Conservation (phyloP, 2,888 invertebrate genomes). For the Plusia festucae region DNA sequence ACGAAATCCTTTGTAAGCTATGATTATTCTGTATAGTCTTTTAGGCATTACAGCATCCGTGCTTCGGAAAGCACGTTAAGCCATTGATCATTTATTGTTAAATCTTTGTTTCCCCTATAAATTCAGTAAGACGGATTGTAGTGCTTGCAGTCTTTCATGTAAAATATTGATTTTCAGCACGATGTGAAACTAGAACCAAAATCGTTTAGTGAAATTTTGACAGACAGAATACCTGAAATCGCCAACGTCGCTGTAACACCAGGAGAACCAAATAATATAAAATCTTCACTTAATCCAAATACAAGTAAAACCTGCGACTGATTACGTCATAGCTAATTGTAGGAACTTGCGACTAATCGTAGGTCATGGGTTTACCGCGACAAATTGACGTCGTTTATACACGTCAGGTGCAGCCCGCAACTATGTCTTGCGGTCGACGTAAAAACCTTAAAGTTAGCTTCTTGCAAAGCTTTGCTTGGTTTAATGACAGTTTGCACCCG, state of each 20-base stretch:
- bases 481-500: neutral
- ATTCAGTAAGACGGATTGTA: no score
- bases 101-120: no score
- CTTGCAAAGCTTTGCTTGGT: neutral
- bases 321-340: neutral
- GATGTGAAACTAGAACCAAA: no score
- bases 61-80: no score
- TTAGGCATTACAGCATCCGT: no score
- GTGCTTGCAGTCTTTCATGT: no score
- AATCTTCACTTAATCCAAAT: neutral
- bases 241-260: neutral
- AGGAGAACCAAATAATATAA: neutral
- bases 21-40: no score
- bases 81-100: no score
- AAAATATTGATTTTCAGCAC: neutral
- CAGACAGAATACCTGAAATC: neutral
- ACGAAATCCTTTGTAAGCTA: no score
- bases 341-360: neutral
- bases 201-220: no score
- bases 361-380: slow-evolving; percentile 14
- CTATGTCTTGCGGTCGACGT: slow-evolving; percentile 10
- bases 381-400: slow-evolving; percentile 37
- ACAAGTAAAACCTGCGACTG: neutral
- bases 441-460: slow-evolving; percentile 23
- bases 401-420: slow-evolving; percentile 29